Evolutionary conservation across 2,113 vertebrate genomes (phyloP).

Genomic region (Paedocypris sp.): DNA sequence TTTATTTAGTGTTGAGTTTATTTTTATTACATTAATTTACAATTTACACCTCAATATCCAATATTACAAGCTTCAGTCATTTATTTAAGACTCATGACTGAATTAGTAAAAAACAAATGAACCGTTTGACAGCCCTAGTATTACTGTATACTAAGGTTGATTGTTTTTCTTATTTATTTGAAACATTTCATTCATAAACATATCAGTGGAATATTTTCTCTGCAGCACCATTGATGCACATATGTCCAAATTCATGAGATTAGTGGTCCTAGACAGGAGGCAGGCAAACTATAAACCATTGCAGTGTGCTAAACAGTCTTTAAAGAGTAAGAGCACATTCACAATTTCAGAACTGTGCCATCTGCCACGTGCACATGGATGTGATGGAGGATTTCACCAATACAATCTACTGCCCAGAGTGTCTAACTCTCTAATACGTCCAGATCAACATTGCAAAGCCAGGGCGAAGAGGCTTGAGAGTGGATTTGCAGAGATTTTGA

Average conservation of each 20-base stretch:
- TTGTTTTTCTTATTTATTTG: too few species aligned
- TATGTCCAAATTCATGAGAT: slow-evolving; percentile 44
- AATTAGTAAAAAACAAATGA: too few species aligned
- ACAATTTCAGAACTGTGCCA: slow-evolving; percentile 39
- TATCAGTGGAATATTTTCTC: background rate
- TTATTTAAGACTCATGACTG: too few species aligned
- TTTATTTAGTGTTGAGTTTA: too few species aligned
- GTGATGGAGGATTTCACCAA: slow-evolving; percentile 30
- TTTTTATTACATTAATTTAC: too few species aligned
- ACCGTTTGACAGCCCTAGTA: too few species aligned
- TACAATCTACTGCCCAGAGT: background rate
- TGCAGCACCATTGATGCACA: slow-evolving; percentile 24
- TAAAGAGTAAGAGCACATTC: slow-evolving; percentile 37
- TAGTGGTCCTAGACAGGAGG: slow-evolving; percentile 30
- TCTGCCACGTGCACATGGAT: slow-evolving; percentile 41
- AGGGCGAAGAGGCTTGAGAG: background rate
- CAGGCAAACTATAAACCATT: slow-evolving; percentile 21
- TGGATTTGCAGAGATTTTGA: slow-evolving; percentile 4
- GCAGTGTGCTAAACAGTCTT: background rate
- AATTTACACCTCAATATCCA: too few species aligned
- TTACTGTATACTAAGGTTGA: too few species aligned
- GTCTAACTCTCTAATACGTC: background rate
- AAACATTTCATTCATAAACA: slow-evolving; percentile 41
- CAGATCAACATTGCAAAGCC: background rate
- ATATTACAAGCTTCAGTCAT: too few species aligned